Conservation (phyloP, 2,113 vertebrate genomes). For the Lasiurus cinereus region DNA sequence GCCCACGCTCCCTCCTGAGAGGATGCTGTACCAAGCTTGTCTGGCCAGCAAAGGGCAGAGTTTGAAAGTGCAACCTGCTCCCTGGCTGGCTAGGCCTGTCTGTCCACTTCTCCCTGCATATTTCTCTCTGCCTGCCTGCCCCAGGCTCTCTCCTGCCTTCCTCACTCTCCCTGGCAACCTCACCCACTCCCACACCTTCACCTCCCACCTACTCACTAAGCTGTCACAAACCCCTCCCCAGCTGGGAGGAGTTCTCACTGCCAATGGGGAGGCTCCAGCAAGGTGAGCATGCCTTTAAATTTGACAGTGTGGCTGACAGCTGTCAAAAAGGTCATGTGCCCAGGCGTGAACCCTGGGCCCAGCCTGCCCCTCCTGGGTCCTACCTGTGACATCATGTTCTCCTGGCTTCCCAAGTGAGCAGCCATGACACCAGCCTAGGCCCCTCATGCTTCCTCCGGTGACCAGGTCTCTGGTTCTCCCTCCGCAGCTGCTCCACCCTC, state of each 20-base stretch:
- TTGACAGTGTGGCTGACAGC: fast-evolving
- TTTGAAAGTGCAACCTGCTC: background rate
- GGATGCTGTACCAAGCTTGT: background rate
- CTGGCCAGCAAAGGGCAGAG: background rate
- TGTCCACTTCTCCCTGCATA: background rate
- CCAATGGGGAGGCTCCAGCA: fast-evolving
- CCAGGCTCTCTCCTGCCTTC: background rate
- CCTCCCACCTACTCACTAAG: background rate
- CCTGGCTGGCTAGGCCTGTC: background rate
- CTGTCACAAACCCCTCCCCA: background rate
- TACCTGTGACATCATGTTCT: background rate
- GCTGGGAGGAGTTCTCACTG: background rate
- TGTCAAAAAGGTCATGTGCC: background rate
- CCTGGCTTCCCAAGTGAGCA: background rate
- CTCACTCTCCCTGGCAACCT: background rate
- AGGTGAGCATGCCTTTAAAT: background rate
- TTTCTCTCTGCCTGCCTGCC: background rate
- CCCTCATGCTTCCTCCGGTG: background rate
- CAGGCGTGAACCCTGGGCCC: fast-evolving
- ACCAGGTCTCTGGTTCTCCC: background rate
- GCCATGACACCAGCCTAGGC: background rate
- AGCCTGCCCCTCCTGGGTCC: background rate
- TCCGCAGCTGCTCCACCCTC: background rate
- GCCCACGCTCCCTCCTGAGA: background rate
- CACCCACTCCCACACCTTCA: background rate